Percentiles rank a stretch among this genome's conserved stretches.
Conservation (phyloP, 2,888 invertebrate genomes). For the Drosophila fungiperda region DNA sequence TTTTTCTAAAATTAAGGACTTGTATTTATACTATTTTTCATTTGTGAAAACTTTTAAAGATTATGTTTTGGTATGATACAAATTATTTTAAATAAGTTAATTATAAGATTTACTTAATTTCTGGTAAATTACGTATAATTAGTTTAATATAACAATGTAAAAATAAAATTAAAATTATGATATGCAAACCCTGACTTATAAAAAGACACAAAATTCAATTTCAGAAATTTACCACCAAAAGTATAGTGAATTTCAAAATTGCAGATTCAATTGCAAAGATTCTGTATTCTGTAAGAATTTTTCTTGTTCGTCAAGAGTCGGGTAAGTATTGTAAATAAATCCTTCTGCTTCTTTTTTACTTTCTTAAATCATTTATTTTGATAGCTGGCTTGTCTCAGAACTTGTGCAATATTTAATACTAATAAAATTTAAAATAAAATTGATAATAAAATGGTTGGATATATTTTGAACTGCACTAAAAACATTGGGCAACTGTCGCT, state of each 20-base stretch:
- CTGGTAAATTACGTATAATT: not conserved
- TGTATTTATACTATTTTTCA: not conserved
- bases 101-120: not conserved
- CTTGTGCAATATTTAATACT: not conserved
- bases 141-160: not conserved
- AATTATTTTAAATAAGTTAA: not conserved
- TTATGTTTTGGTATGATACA: not conserved
- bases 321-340: not conserved
- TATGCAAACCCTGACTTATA: not conserved
- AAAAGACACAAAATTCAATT: not conserved
- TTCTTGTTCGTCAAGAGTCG: not conserved
- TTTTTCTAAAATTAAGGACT: not conserved
- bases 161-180: not conserved
- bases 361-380: not conserved
- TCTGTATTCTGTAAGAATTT: not conserved
- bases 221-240: not conserved
- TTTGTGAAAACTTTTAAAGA: not conserved
- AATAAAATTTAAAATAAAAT: not conserved
- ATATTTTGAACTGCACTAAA: not conserved
- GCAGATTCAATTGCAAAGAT: not conserved
- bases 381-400: not conserved
- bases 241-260: not conserved
- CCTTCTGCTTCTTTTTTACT: not conserved
- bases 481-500: slow-evolving; percentile 6
- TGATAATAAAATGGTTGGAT: not conserved